These are phyloP conservation scores for Chlorodrepanis virens DNA, from an alignment of 2,113 vertebrate genomes.

Conservation along the genomic window DNA sequence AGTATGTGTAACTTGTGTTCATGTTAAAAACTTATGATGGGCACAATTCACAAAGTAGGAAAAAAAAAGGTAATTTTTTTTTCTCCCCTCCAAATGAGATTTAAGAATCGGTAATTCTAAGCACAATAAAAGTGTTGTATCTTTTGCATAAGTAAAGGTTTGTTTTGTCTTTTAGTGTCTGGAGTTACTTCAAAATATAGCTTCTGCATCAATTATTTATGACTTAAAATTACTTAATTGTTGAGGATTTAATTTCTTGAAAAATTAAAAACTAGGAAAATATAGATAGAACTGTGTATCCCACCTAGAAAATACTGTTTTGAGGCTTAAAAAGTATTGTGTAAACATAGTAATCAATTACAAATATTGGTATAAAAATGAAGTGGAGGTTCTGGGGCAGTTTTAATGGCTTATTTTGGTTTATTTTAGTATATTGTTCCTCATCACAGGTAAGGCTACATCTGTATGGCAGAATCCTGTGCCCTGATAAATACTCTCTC, in stretches of 20 bases:
- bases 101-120: not conserved
- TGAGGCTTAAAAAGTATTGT: not conserved
- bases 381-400: not conserved
- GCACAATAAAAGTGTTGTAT: not conserved
- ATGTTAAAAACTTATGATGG: not conserved
- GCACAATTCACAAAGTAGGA: not conserved
- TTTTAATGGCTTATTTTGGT: not conserved
- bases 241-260: not conserved
- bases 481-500: not conserved
- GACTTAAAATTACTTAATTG: not conserved
- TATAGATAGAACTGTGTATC: not conserved
- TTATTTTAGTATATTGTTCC: not conserved
- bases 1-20: not conserved
- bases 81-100: not conserved
- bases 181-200: not conserved
- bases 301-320: not conserved
- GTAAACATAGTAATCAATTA: not conserved
- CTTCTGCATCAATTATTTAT: not conserved
- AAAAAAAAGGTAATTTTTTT: not conserved
- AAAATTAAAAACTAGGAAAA: not conserved
- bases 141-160: not conserved
- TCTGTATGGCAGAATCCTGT: accelerated
- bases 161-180: not conserved
- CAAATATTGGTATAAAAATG: not conserved
- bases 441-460: not conserved